These are phyloP conservation scores for Temnothorax curvispinosus DNA, from an alignment of 1,140 invertebrate species.

Conservation along the genomic window DNA sequence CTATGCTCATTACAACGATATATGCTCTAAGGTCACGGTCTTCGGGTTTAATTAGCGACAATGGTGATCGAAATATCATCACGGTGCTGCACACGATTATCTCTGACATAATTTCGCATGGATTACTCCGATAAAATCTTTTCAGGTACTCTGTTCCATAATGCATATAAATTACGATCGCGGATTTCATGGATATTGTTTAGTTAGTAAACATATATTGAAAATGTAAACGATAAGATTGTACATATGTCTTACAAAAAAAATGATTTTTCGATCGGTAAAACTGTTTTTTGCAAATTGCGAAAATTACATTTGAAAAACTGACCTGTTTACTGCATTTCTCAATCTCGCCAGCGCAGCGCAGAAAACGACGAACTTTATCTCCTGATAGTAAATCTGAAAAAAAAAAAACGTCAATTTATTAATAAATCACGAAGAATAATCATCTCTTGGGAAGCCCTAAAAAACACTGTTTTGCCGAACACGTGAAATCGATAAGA, in stretches of 20 bases:
- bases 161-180: neutral
- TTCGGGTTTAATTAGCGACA: conserved; percentile 31
- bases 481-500: conserved; percentile 16
- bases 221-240: neutral
- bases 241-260: neutral
- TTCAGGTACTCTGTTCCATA: neutral
- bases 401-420: neutral
- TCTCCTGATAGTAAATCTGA: neutral
- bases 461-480: neutral
- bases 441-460: neutral
- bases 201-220: neutral
- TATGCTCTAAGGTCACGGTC: neutral
- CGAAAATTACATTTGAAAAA: neutral
- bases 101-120: neutral
- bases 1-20: neutral
- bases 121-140: conserved; percentile 7
- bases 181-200: neutral
- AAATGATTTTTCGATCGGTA: neutral
- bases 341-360: neutral
- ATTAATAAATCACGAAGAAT: conserved; percentile 1
- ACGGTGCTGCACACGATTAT: neutral
- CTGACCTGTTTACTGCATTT: neutral
- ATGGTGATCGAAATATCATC: conserved; percentile 18
- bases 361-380: neutral
- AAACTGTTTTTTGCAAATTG: neutral